Conservation (phyloP, 2,888 invertebrate species). For the Tetragnatha montana region DNA sequence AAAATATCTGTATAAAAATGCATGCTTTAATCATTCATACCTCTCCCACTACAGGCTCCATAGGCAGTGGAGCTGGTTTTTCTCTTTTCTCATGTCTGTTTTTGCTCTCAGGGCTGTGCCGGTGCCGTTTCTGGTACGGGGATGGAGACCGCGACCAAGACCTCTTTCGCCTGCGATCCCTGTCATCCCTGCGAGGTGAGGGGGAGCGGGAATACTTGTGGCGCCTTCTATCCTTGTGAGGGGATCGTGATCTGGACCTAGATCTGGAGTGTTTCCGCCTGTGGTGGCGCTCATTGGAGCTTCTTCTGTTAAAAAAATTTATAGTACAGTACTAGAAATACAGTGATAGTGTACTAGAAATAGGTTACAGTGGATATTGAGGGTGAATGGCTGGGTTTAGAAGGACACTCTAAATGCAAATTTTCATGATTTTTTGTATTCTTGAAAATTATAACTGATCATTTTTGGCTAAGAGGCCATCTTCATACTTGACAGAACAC, state of each 20-base stretch:
- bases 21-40: conserved; percentile 73
- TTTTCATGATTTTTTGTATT: too few species aligned
- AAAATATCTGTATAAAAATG: too few species aligned
- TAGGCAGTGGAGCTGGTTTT: conserved; percentile 75
- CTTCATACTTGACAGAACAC: too few species aligned
- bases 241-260: conserved; percentile 49
- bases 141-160: conserved; percentile 38
- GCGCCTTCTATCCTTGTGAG: conserved; percentile 8
- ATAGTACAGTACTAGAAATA: not conserved
- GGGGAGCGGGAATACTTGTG: conserved; percentile 20
- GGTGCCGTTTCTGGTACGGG: conserved; percentile 28
- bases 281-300: conserved; percentile 12
- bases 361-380: not conserved
- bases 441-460: too few species aligned
- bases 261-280: conserved; percentile 29
- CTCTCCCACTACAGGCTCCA: conserved; percentile 78
- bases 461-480: too few species aligned
- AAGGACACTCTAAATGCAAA: too few species aligned
- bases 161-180: not conserved
- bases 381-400: too few species aligned
- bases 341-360: not conserved
- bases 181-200: conserved; percentile 3
- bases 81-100: conserved; percentile 72
- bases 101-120: conserved; percentile 55
- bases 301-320: not conserved